phyloP scores from a whole-genome alignment of 2,888 invertebrate species.

The Epinotia bilunana region DNA sequence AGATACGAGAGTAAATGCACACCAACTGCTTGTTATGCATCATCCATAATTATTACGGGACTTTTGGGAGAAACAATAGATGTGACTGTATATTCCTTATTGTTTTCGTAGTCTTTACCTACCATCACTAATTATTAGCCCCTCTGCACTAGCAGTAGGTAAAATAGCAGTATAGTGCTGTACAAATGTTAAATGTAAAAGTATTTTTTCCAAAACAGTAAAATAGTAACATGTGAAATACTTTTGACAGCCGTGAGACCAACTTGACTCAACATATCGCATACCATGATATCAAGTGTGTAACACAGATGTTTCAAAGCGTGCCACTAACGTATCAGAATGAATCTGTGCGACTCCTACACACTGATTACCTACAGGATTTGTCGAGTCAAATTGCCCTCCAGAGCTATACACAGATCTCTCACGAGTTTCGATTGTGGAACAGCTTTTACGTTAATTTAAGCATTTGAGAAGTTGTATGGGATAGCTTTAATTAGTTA shows the following conservation, averaged over 20 bases:
- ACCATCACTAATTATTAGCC: too few relatives aligned
- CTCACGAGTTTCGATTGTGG: conserved; percentile 4
- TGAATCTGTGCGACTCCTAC: neutral
- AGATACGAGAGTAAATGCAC: conserved; percentile 54
- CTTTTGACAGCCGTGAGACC: too few relatives aligned
- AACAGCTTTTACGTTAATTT: conserved; percentile 67
- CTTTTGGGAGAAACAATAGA: neutral
- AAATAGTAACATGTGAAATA: too few relatives aligned
- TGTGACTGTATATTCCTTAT: too few relatives aligned
- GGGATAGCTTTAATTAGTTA: conserved; percentile 84
- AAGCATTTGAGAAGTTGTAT: conserved; percentile 79
- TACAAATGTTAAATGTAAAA: too few relatives aligned
- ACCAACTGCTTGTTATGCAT: conserved; percentile 47
- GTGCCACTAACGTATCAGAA: neutral
- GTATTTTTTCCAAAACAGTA: too few relatives aligned
- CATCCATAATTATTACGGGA: neutral
- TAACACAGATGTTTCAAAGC: neutral
- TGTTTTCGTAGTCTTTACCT: too few relatives aligned
- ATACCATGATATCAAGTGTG: too few relatives aligned
- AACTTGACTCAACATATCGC: too few relatives aligned
- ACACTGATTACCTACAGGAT: neutral
- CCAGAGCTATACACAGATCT: neutral
- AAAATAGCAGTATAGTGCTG: too few relatives aligned
- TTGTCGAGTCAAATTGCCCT: too few relatives aligned
- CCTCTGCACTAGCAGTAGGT: too few relatives aligned